These are phyloP conservation scores for Epiblema foenella DNA, from an alignment of 2,888 invertebrate genomes.

Conservation along the genomic window DNA sequence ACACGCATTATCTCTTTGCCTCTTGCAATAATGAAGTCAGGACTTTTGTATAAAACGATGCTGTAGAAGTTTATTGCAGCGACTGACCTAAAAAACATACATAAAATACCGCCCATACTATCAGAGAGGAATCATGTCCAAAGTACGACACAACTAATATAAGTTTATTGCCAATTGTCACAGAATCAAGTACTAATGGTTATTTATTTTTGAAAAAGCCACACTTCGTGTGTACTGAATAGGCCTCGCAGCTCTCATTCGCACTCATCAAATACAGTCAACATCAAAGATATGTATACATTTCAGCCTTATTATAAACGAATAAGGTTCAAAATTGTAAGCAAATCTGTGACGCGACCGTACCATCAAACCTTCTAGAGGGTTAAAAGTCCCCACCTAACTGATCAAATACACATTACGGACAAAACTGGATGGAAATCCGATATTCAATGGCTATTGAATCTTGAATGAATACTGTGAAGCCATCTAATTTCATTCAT, in stretches of 20 bases:
- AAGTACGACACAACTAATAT: conserved; percentile 17
- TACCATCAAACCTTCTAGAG: no score
- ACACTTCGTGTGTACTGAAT: neutral
- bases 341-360: no score
- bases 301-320: no score
- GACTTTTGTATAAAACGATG: neutral
- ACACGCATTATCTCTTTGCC: neutral
- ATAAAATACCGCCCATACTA: conserved; percentile 12
- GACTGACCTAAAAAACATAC: neutral
- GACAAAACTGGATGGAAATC: neutral
- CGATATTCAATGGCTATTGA: neutral
- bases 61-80: neutral
- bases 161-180: conserved; percentile 43
- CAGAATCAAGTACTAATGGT: conserved; percentile 1
- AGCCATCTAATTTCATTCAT: neutral
- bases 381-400: no score
- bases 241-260: neutral
- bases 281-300: no score
- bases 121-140: neutral
- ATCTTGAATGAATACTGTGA: neutral
- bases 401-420: neutral
- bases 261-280: neutral
- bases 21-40: neutral
- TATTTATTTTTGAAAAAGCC: conserved; percentile 35
- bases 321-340: no score